Evolutionary conservation across 2,113 vertebrate species (phyloP), one percentile per base, ranked within the genome.

Genomic region (Columbina picui): DNA sequence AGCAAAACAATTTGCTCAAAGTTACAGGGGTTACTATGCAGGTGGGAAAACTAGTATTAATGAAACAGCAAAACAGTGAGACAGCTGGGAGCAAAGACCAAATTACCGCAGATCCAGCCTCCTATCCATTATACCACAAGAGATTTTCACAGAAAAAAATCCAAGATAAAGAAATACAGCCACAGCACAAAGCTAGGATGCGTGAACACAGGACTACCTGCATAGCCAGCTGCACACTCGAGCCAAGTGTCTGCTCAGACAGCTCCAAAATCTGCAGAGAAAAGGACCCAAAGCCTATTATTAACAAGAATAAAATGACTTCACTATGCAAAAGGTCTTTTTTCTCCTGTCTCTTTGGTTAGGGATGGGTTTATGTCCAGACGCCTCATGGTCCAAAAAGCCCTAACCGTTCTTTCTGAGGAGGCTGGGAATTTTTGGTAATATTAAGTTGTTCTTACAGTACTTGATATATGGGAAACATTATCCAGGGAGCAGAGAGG

Each of bases 151-250:
- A 14, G 14, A 36, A 36, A 75, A 47, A 70, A n/a, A 8, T 9
- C 26, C 0, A 1, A 41, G 63, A 53, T 21, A 20, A 26, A 45
- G 36, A 36, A 36, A 34, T 14, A 12, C 30, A 56, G 32, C 22
- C 45, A 19, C 1, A 1, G n/a, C 39, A 34, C 11, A 1, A 13
- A 8, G 23, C 23, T 43, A 27, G 45, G 15, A 6, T 8, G 12
- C 7, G 10, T 2, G 8, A 36, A 41, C 6, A 17, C 32, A 36
- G 17, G 22, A n/a, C 27, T 63, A 34, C 39, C 49, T 11, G 17
- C 8, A 2, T 5, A 49, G 34, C 29, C 14, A 7, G 14, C n/a
- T 59, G 50, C 70, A 85, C 2, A 3, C 34, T 41, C 11, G 5
- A 47, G 14, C 19, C 52, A 36, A 12, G 10, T 30, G 9, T 41